These are phyloP conservation scores for Rhegmatorhina hoffmannsi DNA, from an alignment of 2,113 vertebrate species.

Conservation along the genomic window DNA sequence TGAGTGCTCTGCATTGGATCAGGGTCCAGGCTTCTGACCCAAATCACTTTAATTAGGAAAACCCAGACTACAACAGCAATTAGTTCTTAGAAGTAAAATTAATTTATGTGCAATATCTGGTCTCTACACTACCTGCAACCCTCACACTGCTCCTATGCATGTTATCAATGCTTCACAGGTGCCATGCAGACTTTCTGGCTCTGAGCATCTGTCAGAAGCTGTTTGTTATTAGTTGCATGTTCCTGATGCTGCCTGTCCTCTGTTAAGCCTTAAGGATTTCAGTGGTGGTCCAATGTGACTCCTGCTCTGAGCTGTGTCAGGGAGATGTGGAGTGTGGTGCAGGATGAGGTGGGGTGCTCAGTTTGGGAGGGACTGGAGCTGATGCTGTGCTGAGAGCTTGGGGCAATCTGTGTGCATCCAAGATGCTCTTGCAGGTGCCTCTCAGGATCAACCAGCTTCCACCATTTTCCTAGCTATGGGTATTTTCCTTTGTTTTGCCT, in stretches of 20 bases:
- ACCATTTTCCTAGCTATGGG: background rate
- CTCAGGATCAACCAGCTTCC: accelerated
- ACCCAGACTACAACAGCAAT: background rate
- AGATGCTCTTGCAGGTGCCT: background rate
- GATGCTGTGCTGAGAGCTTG: background rate
- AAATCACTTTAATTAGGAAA: background rate
- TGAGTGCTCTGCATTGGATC: background rate
- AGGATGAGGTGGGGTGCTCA: accelerated
- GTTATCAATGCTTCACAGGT: background rate
- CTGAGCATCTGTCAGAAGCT: background rate
- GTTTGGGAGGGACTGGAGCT: background rate
- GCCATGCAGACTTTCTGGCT: accelerated
- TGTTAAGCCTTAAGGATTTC: background rate
- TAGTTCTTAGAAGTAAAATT: background rate
- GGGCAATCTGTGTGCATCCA: background rate
- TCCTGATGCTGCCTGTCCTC: background rate
- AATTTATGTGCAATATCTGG: accelerated
- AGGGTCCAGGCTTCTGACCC: background rate
- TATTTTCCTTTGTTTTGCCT: background rate
- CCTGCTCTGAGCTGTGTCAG: background rate
- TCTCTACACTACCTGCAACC: background rate
- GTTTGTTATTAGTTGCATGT: background rate
- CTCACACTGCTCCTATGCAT: background rate
- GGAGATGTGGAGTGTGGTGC: accelerated
- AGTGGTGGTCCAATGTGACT: accelerated